These are phyloP conservation scores for Myotis pilosus DNA, from an alignment of 2,797 vertebrate genomes.

Conservation along the genomic window DNA sequence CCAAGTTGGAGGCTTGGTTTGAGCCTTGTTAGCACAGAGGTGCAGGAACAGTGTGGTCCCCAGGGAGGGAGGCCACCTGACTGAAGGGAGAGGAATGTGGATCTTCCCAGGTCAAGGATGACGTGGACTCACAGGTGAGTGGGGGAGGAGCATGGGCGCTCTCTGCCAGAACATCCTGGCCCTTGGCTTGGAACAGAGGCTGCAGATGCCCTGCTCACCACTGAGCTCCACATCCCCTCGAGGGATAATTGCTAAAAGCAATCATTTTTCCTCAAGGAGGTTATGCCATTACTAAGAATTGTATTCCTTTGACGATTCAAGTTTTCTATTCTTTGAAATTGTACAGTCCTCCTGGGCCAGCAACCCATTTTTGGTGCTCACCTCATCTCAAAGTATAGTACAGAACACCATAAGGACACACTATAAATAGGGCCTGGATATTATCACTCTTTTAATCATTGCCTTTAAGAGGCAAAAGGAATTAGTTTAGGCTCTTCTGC, in stretches of 20 bases:
- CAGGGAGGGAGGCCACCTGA: background rate
- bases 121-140: background rate
- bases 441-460: background rate
- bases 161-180: constrained; percentile 5
- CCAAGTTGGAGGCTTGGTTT: background rate
- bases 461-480: background rate
- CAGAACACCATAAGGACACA: background rate
- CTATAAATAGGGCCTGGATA: constrained; percentile 52
- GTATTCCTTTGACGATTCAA: constrained; percentile 32
- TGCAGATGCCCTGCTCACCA: background rate
- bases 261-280: constrained; percentile 35
- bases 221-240: background rate
- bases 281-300: constrained; percentile 32
- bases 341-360: constrained; percentile 50
- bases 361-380: constrained; percentile 66
- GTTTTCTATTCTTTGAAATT: constrained; percentile 5
- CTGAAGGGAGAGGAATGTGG: background rate
- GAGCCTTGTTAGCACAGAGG: background rate
- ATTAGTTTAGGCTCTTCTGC: background rate
- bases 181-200: background rate
- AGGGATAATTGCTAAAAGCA: background rate
- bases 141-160: background rate
- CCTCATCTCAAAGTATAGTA: constrained; percentile 12
- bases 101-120: background rate
- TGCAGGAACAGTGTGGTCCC: background rate